Base-by-base conservation (phyloP, 1,140 invertebrate genomes). In the Eumaeus atala region DNA sequence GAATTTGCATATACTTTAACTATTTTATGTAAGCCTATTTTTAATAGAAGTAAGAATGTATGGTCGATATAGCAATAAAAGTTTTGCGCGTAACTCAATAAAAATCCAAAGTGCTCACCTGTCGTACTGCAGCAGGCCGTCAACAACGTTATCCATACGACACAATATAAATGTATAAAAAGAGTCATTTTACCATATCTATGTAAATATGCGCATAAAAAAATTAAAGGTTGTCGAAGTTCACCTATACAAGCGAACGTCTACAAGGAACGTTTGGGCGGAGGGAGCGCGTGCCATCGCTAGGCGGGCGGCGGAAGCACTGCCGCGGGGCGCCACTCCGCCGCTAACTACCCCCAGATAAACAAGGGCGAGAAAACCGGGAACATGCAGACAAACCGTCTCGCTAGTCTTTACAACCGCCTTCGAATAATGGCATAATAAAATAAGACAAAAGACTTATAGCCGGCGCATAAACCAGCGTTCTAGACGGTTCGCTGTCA, bases 151-250 rank as follows among this genome's bases (percentile, higher is more conserved):
- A 82, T 78, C 76, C 77, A 86, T 72, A 82, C 72, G 55, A 77
- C 83, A 83, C 73, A 72, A 56, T 84, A 84, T 69, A 87, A 84
- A 87, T 75, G 72, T 87, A 87, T 65, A 84, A 87, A 87, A 84
- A 80, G 64, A 75, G 81, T 84, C 84, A 87, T 87, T 76, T 78
- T 80, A 64, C 53, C 61, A 51, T 52, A 57, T 48, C 77, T 64
- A 72, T 67, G 74, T 70, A 67, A 68, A 64, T 67, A 57, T 54
- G 60, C 37, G 53, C 48, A 52, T 59, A 37, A 49, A 59, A n/a
- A n/a, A n/a, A n/a, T n/a, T n/a, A n/a, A n/a, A n/a, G n/a, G n/a
- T n/a, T n/a, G 51, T 51, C 57, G 56, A 68, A 70, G 70, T 81
- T 84, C 77, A 84, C 72, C 72, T 79, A 64, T 59, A 62, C 21